Base-by-base conservation (phyloP, 2,113 vertebrate genomes). In the Myrmecophaga tridactyla region DNA sequence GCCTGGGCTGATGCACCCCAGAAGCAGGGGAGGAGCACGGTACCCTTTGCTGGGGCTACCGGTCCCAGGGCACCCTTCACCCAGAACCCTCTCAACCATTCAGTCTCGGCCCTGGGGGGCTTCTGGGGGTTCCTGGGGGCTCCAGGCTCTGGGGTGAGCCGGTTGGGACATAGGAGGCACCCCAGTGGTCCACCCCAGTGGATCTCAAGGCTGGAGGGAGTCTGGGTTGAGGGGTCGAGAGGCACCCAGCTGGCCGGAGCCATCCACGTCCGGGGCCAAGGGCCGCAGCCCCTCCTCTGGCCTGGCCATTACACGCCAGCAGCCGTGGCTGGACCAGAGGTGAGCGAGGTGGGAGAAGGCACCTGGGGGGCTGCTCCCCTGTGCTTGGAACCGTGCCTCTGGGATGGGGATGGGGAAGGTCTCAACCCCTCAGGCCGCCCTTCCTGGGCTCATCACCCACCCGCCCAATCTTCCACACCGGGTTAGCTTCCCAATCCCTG, bases 1-100 rank as follows among this genome's bases (percentile, higher is more conserved):
- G n/a, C 23, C 12, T 46, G 48, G 25, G 48, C 46, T 14, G 84
- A 31, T 17, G 53, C 17, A 51, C 53, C 67, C n/a, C 0, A 4
- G 23, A 3, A 23, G 23, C 4, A 4, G 7, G 27, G 0, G 1
- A 4, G 51, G 31, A 51, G 48, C 10, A 13, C 14, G 48, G 48
- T 13, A 51, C 48, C 48, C 48, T 51, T 13, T 51, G 48, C 48
- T 13, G 25, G 36, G 25, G 13, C 9, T 13, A 0, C 29, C 8
- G 69, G 25, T 34, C 25, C 58, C 7, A n/a, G 29, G 73, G 67
- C 12, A 23, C 1, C 6, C 4, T 6, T 29, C 18, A 0, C 2
- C 17, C 53, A 4, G 70, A 31, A 15, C 9, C 62, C 70, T 17
- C 7, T 34, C 0, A 25, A 11, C 0, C 3, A 3, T 12, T 10